Conservation (phyloP, 2,113 vertebrate genomes). For the Lepus timidus region DNA sequence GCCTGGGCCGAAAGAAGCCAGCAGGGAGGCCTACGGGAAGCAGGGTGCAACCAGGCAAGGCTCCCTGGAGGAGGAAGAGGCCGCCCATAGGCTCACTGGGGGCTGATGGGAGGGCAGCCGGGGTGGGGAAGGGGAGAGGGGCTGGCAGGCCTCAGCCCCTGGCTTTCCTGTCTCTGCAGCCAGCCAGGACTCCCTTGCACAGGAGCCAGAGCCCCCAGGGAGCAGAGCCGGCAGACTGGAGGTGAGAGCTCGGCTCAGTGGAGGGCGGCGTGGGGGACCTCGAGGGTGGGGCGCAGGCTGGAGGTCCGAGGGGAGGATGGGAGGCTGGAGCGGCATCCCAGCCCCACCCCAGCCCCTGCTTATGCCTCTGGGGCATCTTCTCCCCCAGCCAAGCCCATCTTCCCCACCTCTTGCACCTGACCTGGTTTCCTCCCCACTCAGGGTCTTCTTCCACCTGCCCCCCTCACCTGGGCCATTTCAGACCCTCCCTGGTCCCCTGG, state of each 20-base stretch:
- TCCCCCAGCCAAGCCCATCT: not conserved
- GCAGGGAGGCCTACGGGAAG: not conserved
- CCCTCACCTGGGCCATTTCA: not conserved
- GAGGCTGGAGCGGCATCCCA: conserved; percentile 77
- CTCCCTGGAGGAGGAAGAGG: conserved; percentile 12
- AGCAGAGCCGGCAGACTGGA: conserved; percentile 71
- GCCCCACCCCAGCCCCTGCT: conserved; percentile 38
- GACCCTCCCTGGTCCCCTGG: not conserved
- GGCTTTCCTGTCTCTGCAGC: conserved; percentile 83
- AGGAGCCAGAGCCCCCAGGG: conserved; percentile 67
- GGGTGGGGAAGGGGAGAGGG: conserved; percentile 32
- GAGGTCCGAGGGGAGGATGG: conserved; percentile 65
- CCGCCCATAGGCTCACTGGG: not conserved
- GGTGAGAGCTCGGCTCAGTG: conserved; percentile 80
- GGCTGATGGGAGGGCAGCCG: not conserved
- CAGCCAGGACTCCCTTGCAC: conserved; percentile 72
- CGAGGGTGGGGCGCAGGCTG: conserved; percentile 45
- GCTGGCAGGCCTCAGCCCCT: conserved; percentile 61
- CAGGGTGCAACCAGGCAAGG: not conserved
- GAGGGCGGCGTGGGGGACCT: conserved; percentile 68
- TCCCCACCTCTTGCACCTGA: not conserved
- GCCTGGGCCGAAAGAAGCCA: not conserved
- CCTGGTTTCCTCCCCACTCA: not conserved
- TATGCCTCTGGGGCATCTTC: not conserved
- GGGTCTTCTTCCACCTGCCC: not conserved